These are phyloP conservation scores for Diglossa brunneiventris DNA, from an alignment of 2,113 vertebrate genomes.

Conservation along the genomic window DNA sequence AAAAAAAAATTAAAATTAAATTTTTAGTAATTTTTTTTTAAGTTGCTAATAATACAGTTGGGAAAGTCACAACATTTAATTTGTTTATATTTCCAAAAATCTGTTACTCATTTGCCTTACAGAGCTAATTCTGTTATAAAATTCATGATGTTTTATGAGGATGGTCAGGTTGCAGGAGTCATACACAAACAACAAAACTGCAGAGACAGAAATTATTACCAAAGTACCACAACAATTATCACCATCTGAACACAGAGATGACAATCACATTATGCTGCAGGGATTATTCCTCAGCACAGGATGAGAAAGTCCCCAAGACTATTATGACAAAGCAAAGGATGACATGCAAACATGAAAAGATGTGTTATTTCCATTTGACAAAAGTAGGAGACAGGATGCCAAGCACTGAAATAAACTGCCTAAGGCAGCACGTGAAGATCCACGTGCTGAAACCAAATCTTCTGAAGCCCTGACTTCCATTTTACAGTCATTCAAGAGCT, in stretches of 20 bases:
- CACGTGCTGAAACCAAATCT: background rate
- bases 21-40: background rate
- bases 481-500: background rate
- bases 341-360: background rate
- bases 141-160: background rate
- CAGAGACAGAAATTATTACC: background rate
- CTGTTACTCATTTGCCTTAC: background rate
- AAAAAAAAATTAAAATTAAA: background rate
- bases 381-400: background rate
- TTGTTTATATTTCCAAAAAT: background rate
- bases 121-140: background rate
- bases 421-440: background rate
- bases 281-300: background rate
- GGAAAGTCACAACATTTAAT: background rate
- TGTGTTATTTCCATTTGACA: background rate
- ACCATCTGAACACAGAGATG: background rate
- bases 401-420: background rate
- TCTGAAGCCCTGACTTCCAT: background rate
- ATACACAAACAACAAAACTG: background rate
- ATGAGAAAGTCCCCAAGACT: background rate
- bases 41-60: background rate
- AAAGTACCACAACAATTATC: background rate
- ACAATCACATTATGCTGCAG: background rate
- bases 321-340: background rate
- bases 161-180: background rate